Percentiles rank a stretch among this genome's conserved stretches.
These are phyloP conservation scores for Anagrus nilaparvatae DNA, from an alignment of 1,140 invertebrate genomes.

Conservation along the genomic window DNA sequence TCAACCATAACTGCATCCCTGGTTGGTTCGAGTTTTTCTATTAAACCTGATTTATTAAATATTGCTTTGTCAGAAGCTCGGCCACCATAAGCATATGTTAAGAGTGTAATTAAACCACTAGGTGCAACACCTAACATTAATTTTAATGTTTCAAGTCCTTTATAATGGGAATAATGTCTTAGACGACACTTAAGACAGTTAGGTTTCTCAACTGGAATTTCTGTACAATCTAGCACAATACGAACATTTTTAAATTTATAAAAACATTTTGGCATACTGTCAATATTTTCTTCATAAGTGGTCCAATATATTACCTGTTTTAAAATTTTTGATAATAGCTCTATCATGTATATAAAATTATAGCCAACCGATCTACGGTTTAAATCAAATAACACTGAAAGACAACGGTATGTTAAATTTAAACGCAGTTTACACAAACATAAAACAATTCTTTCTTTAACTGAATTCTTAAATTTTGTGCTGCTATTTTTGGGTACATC, in stretches of 20 bases:
- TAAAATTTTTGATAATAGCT: background rate
- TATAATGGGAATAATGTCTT: background rate
- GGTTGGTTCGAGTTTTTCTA: background rate
- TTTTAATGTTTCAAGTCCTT: conserved; percentile 1
- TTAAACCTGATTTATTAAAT: background rate
- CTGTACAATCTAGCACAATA: conserved; percentile 3
- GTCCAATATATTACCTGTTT: conserved; percentile 7
- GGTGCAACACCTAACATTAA: conserved; percentile 7
- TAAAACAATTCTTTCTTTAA: conserved; percentile 6
- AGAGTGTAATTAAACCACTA: conserved; percentile 7
- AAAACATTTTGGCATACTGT: conserved; percentile 4
- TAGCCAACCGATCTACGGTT: background rate
- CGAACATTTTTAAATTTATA: conserved; percentile 6
- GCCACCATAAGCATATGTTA: conserved; percentile 1
- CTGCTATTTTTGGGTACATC: too few relatives aligned
- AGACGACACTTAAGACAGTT: conserved; percentile 2
- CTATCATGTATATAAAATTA: conserved; percentile 1
- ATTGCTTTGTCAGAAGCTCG: background rate
- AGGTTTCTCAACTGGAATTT: conserved; percentile 5
- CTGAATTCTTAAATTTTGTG: background rate
- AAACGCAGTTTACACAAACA: conserved; percentile 7
- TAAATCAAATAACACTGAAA: conserved; percentile 4
- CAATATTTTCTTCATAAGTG: conserved; percentile 4
- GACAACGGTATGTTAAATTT: conserved; percentile 5
- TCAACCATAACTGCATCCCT: conserved; percentile 9